Percentiles rank a stretch among this genome's conserved stretches.
These are phyloP conservation scores for Amphiura filiformis DNA, from an alignment of 35 echinoderm and acorn worm genomes.

Conservation along the genomic window DNA sequence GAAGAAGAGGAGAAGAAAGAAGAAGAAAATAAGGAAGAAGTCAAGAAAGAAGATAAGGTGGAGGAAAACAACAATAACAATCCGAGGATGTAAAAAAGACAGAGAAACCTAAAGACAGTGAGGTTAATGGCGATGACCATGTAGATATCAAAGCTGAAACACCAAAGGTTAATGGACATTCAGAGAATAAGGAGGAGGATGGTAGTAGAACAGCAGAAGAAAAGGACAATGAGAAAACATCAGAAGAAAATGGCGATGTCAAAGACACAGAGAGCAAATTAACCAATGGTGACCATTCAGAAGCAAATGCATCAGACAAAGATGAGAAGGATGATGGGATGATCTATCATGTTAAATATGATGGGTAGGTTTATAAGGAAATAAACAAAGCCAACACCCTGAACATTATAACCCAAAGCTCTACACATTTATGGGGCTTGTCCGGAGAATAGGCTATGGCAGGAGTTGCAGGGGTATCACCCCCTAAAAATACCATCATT, in stretches of 20 bases:
- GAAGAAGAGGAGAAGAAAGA: slow-evolving; percentile 24
- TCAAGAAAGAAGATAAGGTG: neutral
- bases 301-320: neutral
- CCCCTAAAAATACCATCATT: no score
- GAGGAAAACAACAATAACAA: slow-evolving; percentile 20
- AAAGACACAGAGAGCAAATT: neutral
- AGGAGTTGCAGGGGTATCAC: no score
- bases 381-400: neutral
- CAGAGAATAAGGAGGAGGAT: neutral
- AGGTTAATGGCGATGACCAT: neutral
- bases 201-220: neutral
- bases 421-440: no score
- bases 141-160: neutral
- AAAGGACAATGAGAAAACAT: neutral
- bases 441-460: no score
- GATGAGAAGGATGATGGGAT: slow-evolving; percentile 35
- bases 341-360: slow-evolving; percentile 51
- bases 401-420: no score
- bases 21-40: slow-evolving; percentile 11
- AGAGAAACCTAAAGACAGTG: neutral
- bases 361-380: slow-evolving; percentile 35
- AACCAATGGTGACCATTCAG: neutral
- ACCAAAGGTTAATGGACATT: neutral
- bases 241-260: neutral
- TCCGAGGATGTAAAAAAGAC: slow-evolving; percentile 28